Base-by-base conservation (phyloP, 2,888 invertebrate genomes). In the Synergus laeviventris region DNA sequence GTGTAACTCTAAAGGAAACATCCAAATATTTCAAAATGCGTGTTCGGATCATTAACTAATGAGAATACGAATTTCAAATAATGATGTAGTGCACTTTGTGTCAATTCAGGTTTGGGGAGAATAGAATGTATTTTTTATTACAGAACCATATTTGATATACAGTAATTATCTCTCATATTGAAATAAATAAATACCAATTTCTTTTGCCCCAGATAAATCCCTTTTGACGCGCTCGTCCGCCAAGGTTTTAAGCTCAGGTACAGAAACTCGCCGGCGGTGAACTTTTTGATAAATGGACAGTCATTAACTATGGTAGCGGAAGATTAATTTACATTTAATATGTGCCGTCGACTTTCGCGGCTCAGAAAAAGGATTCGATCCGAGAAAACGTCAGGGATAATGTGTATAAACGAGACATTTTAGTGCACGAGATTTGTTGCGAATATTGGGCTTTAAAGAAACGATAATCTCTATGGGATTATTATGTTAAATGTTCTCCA, bases 211-310 rank as follows among this genome's bases (percentile, higher is more conserved):
- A 70, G n/a, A 49, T 70, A 49, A 70, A 70, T 49, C 49, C 49
- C 49, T 31, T 70, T 45, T 70, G 66, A 66, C 31, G 45, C 49
- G n/a, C 49, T 64, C 42, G 64, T 64, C 42, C 66, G 45, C 45
- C 3, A 24, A 45, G 45, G 24, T 24, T 70, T 70, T 24, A 31
- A 8, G 70, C 38, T 38, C 1, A 9, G 21, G 64, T 56, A 4
- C 12, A 49, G 31, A 16, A 70, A 49, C 49, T n/a, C 45, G 49
- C 49, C 3, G 42, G n/a, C 11, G 49, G 31, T 70, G n/a, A 70
- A 70, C 70, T 70, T 70, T 49, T 70, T 70, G 70, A 70, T 70
- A 70, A 70, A 70, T 70, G 70, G 49, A 70, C n/a, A 70, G 70
- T 70, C 31, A 70, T 70, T 70, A 70, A 49, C 70, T 45, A 49